These are phyloP conservation scores for Sorex araneus DNA, from an alignment of 2,113 vertebrate genomes.

Conservation along the genomic window DNA sequence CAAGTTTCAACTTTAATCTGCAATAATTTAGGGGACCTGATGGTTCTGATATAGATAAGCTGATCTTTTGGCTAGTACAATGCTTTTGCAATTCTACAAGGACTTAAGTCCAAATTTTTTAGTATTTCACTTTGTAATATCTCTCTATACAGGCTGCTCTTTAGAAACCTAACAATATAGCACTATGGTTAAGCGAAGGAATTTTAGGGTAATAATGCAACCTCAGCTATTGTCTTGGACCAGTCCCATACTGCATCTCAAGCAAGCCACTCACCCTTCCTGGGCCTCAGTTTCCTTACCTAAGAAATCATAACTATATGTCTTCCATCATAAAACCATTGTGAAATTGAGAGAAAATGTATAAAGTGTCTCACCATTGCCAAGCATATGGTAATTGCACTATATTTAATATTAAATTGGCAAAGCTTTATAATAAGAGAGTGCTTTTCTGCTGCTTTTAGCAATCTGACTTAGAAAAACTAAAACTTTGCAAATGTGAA, in stretches of 20 bases:
- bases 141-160: not conserved
- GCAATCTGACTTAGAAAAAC: slow-evolving; percentile 10
- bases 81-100: not conserved
- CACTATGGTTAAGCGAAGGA: not conserved
- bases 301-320: not conserved
- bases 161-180: not conserved
- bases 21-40: not conserved
- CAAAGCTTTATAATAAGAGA: slow-evolving; percentile 17
- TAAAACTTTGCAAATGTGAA: not conserved
- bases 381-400: slow-evolving; percentile 11
- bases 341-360: not conserved
- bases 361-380: not conserved
- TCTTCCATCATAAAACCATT: not conserved
- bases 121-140: not conserved
- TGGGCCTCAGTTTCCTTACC: slow-evolving; percentile 1
- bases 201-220: not conserved
- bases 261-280: not conserved
- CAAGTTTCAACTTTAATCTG: slow-evolving; percentile 35
- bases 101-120: not conserved
- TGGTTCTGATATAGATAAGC: not conserved
- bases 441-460: slow-evolving; percentile 56
- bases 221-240: not conserved
- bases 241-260: not conserved
- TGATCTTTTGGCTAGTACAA: not conserved
- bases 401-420: slow-evolving; percentile 48